Base-by-base conservation (phyloP, 2,113 vertebrate species). In the Muntiacus muntjak region DNA sequence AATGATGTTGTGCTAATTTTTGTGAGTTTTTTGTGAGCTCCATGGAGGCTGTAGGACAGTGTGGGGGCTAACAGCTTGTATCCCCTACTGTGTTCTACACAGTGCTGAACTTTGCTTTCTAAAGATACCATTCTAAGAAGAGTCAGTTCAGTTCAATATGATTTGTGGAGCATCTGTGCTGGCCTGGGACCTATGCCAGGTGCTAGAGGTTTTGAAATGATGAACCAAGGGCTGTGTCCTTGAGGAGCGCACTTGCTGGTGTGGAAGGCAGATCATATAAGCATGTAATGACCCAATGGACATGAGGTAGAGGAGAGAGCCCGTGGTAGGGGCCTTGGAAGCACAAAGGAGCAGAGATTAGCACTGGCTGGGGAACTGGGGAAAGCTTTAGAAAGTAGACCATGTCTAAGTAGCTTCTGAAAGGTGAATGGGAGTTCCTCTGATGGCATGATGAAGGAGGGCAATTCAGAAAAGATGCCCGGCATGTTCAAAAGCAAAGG, bases 201-300 rank as follows among this genome's bases (percentile, higher is more conserved):
- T 15, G 19, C 36, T 64, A 14, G 19, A 90, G 19, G 50, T 40
- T 67, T 87, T 91, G 15, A 25, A 58, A 50, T 40, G 95, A 82
- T 25, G 36, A 84, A 47, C 60, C 19, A 23, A 87, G 54, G 87
- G 28, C 57, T 87, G 16, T 64, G 43, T 40, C 62, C 45, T 79
- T 1, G 0, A n/a, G 74, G 4, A 81, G 30, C 17, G 30, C 40
- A 12, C 36, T 58, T 40, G 50, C 52, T 4, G 47, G 40, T 9
- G 7, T 6, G 19, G 23, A 36, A 71, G 50, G 33, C 85, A 79
- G 60, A 26, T 21, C 2, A 6, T 5, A 43, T n/a, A 54, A 55
- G 58, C 30, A 58, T 15, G 15, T 19, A 23, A 26, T 5, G 17
- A 45, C 10, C 2, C 1, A 0, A 4, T 0, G 15, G 30, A 5